phyloP scores from a whole-genome alignment of 2,113 vertebrate species.

The Sebastes fasciatus region DNA sequence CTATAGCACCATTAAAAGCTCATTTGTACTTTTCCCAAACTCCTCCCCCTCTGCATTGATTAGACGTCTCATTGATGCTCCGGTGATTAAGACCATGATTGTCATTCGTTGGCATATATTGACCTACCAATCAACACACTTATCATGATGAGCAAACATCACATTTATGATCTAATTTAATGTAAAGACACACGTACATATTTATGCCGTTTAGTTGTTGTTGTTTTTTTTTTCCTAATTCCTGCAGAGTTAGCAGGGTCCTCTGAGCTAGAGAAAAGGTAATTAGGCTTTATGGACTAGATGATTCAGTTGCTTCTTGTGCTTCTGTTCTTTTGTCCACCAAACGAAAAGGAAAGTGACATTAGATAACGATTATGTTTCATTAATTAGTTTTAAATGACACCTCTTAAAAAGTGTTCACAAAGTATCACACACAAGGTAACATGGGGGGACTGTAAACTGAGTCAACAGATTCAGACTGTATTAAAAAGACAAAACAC shows the following conservation, averaged over 20 bases:
- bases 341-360: background rate
- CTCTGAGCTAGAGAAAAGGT: background rate
- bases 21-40: conserved; percentile 56
- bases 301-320: background rate
- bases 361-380: conserved; percentile 35
- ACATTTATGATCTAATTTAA: background rate
- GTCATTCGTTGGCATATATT: conserved; percentile 3
- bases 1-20: conserved; percentile 67
- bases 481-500: background rate
- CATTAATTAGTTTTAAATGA: conserved; percentile 63
- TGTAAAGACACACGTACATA: background rate
- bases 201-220: background rate
- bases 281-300: conserved; percentile 21
- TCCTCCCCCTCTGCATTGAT: conserved; percentile 42
- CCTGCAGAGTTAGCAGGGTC: background rate
- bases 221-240: background rate
- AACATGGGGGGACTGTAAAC: background rate
- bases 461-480: background rate
- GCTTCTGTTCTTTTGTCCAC: conserved; percentile 11
- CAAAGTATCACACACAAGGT: background rate
- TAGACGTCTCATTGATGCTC: conserved; percentile 42
- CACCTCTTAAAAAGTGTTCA: conserved; percentile 11
- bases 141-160: background rate
- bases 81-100: conserved; percentile 42
- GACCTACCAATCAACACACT: conserved; percentile 23